Percentiles rank a stretch among this genome's conserved stretches.
These are phyloP conservation scores for Hirtodrosophila duncani DNA, from an alignment of 2,888 invertebrate genomes.

Conservation along the genomic window DNA sequence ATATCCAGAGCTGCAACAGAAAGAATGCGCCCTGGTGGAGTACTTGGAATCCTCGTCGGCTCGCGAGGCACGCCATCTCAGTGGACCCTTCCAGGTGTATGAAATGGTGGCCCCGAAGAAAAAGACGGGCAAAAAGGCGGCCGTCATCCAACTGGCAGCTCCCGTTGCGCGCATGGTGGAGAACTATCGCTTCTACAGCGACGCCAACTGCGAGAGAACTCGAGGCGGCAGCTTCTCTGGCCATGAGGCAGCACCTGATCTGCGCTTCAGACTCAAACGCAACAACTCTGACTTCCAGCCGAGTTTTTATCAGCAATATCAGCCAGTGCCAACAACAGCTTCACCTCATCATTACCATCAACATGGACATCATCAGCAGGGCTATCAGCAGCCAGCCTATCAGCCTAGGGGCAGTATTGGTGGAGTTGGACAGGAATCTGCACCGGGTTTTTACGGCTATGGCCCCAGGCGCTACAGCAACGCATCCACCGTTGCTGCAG, in stretches of 20 bases:
- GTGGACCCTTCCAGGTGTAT: slow-evolving; percentile 83
- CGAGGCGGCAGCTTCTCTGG: slow-evolving; percentile 78
- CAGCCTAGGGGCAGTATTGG: slow-evolving; percentile 68
- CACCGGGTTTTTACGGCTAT: slow-evolving; percentile 70
- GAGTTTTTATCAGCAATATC: slow-evolving; percentile 68
- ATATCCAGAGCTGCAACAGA: slow-evolving; percentile 91
- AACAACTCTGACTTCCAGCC: slow-evolving; percentile 77
- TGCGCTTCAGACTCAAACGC: slow-evolving; percentile 74
- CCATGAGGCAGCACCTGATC: slow-evolving; percentile 71
- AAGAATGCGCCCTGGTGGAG: slow-evolving; percentile 93
- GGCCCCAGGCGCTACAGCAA: slow-evolving; percentile 83
- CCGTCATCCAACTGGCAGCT: slow-evolving; percentile 74
- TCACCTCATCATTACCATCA: no score
- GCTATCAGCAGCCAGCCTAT: slow-evolving; percentile 37
- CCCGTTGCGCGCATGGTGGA: slow-evolving; percentile 82
- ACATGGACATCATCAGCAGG: slow-evolving; percentile 38
- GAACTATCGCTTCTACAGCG: slow-evolving; percentile 81
- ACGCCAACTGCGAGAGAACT: slow-evolving; percentile 75
- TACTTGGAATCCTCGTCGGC: slow-evolving; percentile 93
- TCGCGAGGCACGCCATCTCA: slow-evolving; percentile 86
- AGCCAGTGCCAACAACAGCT: slow-evolving; percentile 30
- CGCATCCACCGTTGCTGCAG: slow-evolving; percentile 80
- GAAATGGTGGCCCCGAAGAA: slow-evolving; percentile 89
- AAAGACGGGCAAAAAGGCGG: slow-evolving; percentile 83
- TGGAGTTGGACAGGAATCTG: slow-evolving; percentile 34